These are phyloP conservation scores for Centropyge bicolor DNA, from an alignment of 2,797 vertebrate species.

Conservation along the genomic window DNA sequence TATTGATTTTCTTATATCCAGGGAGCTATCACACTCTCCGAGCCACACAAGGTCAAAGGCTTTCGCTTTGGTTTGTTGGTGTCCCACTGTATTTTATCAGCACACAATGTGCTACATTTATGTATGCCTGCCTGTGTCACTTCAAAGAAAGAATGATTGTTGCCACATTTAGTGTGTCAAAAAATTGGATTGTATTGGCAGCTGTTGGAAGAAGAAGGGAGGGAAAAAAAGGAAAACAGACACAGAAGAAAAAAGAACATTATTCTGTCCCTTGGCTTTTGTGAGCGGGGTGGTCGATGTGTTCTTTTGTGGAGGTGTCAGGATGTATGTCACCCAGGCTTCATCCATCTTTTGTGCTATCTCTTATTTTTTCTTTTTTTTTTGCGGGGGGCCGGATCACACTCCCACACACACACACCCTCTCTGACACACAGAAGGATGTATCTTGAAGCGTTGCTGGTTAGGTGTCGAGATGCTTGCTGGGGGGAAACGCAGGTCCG, in stretches of 20 bases:
- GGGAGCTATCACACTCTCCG: slow-evolving; percentile 66
- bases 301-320: slow-evolving; percentile 77
- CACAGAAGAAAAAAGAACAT: slow-evolving; percentile 41
- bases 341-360: slow-evolving; percentile 72
- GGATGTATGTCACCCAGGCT: slow-evolving; percentile 68
- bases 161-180: slow-evolving; percentile 74
- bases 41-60: slow-evolving; percentile 79
- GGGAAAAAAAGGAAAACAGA: slow-evolving; percentile 2
- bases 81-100: slow-evolving; percentile 63
- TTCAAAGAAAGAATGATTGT: slow-evolving; percentile 67
- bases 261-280: slow-evolving; percentile 68
- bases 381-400: not conserved
- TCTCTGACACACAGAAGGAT: slow-evolving; percentile 15
- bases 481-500: slow-evolving; percentile 27
- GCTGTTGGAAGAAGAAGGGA: slow-evolving; percentile 29
- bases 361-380: slow-evolving; percentile 21
- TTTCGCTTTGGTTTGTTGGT: slow-evolving; percentile 48
- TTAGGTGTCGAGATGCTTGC: slow-evolving; percentile 48
- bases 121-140: slow-evolving; percentile 41
- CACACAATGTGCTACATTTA: slow-evolving; percentile 50
- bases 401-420: slow-evolving; percentile 19
- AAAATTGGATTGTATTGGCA: slow-evolving; percentile 68
- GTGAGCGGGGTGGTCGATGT: slow-evolving; percentile 71
- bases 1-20: slow-evolving; percentile 79
- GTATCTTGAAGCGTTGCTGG: slow-evolving; percentile 50